Conservation (phyloP, 2,113 vertebrate genomes). For the Ptilonorhynchus violaceus region DNA sequence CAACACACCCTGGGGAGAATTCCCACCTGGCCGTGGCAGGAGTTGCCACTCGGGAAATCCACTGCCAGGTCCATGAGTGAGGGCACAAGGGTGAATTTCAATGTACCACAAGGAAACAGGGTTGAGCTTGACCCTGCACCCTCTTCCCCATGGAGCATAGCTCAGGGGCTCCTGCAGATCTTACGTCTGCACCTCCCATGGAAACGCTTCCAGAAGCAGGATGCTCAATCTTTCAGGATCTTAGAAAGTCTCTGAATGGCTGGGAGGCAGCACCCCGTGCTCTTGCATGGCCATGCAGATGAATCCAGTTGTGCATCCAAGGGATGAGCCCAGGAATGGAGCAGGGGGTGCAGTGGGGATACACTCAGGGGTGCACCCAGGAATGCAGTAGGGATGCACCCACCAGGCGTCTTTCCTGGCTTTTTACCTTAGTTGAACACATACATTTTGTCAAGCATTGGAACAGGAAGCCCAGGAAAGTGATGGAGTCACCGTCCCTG, state of each 20-base stretch:
- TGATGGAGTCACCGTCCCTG: not conserved
- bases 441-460: not conserved
- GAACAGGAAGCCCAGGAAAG: not conserved
- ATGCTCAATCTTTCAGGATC: not conserved
- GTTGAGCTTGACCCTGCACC: not conserved
- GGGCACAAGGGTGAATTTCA: not conserved
- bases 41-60: accelerated
- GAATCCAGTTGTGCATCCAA: not conserved
- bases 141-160: not conserved
- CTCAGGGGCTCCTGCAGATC: not conserved
- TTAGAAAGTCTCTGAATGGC: not conserved
- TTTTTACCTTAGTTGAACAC: not conserved
- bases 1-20: not conserved
- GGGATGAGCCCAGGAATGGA: not conserved
- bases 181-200: not conserved
- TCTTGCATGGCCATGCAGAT: not conserved
- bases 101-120: not conserved
- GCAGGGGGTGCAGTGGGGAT: not conserved
- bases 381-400: not conserved
- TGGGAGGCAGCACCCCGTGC: not conserved
- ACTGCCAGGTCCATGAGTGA: not conserved
- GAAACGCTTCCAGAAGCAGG: not conserved
- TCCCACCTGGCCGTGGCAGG: not conserved
- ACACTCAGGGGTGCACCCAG: not conserved
- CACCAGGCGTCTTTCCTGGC: not conserved